Evolutionary conservation across 2,888 invertebrate species (phyloP), one percentile per base, ranked within the genome.

Genomic region (Hofmannophila pseudospretella): DNA sequence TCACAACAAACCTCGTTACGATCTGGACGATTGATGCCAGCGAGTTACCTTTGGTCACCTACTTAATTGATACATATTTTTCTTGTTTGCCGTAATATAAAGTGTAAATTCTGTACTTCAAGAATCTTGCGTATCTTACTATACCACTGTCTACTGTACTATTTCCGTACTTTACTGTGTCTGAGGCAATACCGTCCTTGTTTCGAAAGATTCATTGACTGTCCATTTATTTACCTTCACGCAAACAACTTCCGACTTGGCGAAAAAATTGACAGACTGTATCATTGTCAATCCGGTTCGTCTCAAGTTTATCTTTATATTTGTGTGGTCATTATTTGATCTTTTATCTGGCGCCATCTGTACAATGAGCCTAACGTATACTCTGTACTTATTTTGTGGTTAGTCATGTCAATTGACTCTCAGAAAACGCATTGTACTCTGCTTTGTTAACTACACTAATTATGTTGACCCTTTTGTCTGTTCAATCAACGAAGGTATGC

Each of bases 381-480:
- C n/a, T 3, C 20, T 20, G 20, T 20, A 8, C 7, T n/a, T 23
- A 23, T 23, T 23, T 23, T 20, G 20, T 20, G n/a, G n/a, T 23
- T 23, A n/a, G 43, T 37, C 50, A 36, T 36, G 47, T 42, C 54
- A 57, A 56, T 66, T 59, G 23, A n/a, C 7, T 23, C 8, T 23
- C 27, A 5, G 12, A 2, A 11, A 12, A 3, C 12, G 11, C 9
- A 27, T 16, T 27, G 7, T 27, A 27, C 5, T 27, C 4, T 27
- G 8, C 27, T 7, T 11, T 8, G 9, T 30, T 16, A 30, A 61
- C 27, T 22, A 29, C 42, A 33, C 42, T 67, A 63, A 61, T 67
- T 57, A 54, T 52, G 53, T 66, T 68, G 72, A 76, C 71, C 72
- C 68, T 67, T 62, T 59, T 60, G 52, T 45, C 45, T 60, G 60